Evolutionary conservation across 2,888 invertebrate species (phyloP).

Genomic region (Latheticus oryzae): DNA sequence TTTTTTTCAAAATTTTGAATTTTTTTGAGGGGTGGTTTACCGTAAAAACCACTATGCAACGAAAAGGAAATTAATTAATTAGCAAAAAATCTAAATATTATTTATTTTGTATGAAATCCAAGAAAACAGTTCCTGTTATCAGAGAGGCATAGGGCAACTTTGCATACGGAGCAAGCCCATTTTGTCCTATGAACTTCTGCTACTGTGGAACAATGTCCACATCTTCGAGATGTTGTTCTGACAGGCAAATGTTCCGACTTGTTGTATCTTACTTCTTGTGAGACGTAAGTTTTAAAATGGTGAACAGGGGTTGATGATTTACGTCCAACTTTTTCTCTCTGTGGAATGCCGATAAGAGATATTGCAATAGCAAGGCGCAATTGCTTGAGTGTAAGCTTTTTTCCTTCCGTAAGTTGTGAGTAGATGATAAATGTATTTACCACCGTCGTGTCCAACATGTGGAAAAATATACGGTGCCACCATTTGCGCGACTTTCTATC

Average conservation of each 20-base stretch:
- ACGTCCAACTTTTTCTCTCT: too few relatives aligned
- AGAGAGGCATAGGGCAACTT: constrained; percentile 14
- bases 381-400: constrained; percentile 37
- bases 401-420: constrained; percentile 15
- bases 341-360: too few relatives aligned
- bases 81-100: constrained; percentile 1
- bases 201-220: constrained; percentile 9
- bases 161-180: constrained; percentile 17
- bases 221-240: constrained; percentile 5
- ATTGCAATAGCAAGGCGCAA: constrained; percentile 39
- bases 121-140: constrained; percentile 14
- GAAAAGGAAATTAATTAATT: too few relatives aligned
- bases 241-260: constrained; percentile 20
- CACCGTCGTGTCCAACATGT: constrained; percentile 50
- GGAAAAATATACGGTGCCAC: constrained; percentile 54
- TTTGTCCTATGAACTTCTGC: constrained; percentile 10
- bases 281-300: neutral
- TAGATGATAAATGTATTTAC: constrained; percentile 48
- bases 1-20: too few relatives aligned
- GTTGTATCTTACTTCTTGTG: constrained; percentile 4
- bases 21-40: too few relatives aligned
- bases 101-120: constrained; percentile 1
- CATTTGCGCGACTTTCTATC: constrained; percentile 56
- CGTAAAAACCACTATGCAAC: too few relatives aligned
- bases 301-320: neutral